Conservation (phyloP, 2,797 vertebrate genomes). For the Clarias fuscus region DNA sequence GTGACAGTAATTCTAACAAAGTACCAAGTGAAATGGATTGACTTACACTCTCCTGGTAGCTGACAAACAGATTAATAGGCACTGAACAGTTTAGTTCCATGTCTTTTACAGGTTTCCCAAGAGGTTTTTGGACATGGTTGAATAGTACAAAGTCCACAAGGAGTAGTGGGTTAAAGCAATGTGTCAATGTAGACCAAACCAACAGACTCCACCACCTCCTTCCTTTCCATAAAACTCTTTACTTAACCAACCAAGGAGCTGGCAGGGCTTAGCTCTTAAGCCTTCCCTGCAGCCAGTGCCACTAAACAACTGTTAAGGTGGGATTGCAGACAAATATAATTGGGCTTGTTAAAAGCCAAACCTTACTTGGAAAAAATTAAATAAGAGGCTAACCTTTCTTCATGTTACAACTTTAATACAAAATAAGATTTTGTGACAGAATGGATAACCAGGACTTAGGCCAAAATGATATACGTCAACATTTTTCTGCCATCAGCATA, state of each 20-base stretch:
- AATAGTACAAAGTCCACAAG: not conserved
- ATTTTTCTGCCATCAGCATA: not conserved
- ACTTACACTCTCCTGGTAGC: not conserved
- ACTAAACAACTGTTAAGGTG: slow-evolving; percentile 25
- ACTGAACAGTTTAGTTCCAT: not conserved
- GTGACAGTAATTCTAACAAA: not conserved
- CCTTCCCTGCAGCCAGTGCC: slow-evolving; percentile 18
- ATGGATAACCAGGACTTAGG: not conserved
- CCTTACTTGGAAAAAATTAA: slow-evolving; percentile 19
- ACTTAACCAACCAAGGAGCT: slow-evolving; percentile 49
- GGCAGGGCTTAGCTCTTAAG: slow-evolving; percentile 35
- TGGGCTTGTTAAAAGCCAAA: slow-evolving; percentile 27
- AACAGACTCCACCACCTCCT: slow-evolving; percentile 7
- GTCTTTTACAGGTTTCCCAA: not conserved
- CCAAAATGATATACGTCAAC: not conserved
- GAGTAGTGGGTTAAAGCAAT: not conserved
- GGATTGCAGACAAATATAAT: slow-evolving; percentile 13
- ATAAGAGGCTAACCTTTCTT: not conserved
- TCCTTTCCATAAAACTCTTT: slow-evolving; percentile 40
- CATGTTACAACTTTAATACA: not conserved
- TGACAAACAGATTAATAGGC: not conserved
- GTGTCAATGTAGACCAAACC: not conserved
- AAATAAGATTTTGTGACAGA: slow-evolving; percentile 10
- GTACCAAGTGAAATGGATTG: not conserved
- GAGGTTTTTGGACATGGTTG: not conserved